Evolutionary conservation across 2,113 vertebrate genomes (phyloP).

Genomic region (Chauna torquata): DNA sequence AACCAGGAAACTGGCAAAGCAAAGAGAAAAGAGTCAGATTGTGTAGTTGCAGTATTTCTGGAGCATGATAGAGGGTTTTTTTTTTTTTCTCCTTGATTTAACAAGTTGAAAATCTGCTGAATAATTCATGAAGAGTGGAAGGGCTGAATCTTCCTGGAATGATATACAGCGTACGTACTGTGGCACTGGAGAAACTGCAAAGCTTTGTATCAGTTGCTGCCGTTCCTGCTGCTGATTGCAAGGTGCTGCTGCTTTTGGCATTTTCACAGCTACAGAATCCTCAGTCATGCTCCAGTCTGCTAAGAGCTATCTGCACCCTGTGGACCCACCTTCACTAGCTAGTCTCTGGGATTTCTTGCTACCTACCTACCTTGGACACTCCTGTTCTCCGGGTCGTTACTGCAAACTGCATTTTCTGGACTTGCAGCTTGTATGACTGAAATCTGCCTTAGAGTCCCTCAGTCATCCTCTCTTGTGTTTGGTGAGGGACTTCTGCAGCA

Average conservation of each 20-base stretch:
- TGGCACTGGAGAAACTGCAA: constrained; percentile 67
- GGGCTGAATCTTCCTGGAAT: constrained; percentile 73
- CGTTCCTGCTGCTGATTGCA: constrained; percentile 52
- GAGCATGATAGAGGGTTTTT: constrained; percentile 49
- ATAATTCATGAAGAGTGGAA: constrained; percentile 81
- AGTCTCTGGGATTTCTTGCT: not conserved
- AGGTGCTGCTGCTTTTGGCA: constrained; percentile 52
- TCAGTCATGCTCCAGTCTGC: not conserved
- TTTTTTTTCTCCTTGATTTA: constrained; percentile 52
- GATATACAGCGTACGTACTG: constrained; percentile 66
- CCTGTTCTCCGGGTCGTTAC: not conserved
- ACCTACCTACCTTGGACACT: not conserved
- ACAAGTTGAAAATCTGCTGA: constrained; percentile 78
- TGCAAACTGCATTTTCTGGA: not conserved
- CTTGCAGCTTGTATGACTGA: not conserved
- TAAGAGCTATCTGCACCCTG: not conserved
- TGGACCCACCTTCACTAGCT: not conserved
- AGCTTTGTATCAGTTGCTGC: constrained; percentile 71
- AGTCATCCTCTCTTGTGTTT: not conserved
- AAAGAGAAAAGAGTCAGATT: constrained; percentile 30
- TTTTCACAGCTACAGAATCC: constrained; percentile 16
- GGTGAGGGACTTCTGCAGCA: not conserved
- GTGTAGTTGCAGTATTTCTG: constrained; percentile 69
- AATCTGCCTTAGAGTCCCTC: not conserved
- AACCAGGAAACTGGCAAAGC: not conserved